These are phyloP conservation scores for Halictus rubicundus DNA, from an alignment of 1,140 invertebrate species.

Conservation along the genomic window DNA sequence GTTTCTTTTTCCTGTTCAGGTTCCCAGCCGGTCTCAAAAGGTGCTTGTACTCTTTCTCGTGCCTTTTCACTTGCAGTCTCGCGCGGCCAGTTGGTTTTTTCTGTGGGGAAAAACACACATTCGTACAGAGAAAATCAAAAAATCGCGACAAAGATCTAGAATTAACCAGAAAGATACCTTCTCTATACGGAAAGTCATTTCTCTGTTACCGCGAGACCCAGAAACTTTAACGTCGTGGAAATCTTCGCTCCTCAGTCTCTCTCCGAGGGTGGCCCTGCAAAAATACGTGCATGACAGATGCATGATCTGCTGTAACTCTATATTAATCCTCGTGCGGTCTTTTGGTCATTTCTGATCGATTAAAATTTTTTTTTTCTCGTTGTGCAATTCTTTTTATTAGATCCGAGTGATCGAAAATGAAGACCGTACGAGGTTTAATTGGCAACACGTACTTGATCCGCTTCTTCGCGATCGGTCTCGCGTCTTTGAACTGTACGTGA, in stretches of 20 bases:
- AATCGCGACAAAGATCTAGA: background rate
- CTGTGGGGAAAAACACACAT: conserved; percentile 37
- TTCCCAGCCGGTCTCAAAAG: conserved; percentile 85
- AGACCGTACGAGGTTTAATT: background rate
- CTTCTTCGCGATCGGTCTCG: conserved; percentile 78
- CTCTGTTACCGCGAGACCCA: conserved; percentile 85
- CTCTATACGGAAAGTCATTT: conserved; percentile 89
- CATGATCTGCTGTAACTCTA: too few relatives aligned
- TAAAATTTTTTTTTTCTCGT: too few relatives aligned
- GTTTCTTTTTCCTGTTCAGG: conserved; percentile 67
- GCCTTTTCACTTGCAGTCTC: conserved; percentile 81
- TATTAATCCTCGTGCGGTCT: too few relatives aligned
- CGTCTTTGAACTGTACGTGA: conserved; percentile 83
- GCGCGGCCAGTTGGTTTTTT: conserved; percentile 34
- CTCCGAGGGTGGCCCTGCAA: conserved; percentile 85
- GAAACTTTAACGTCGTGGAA: conserved; percentile 81
- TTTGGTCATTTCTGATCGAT: too few relatives aligned
- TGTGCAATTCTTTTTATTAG: too few relatives aligned
- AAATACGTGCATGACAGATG: conserved; percentile 38
- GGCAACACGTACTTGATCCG: conserved; percentile 78
- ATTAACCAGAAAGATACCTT: conserved; percentile 75
- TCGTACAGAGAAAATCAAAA: background rate
- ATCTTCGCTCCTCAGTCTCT: conserved; percentile 84
- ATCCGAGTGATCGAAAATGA: too few relatives aligned
- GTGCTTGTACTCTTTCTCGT: conserved; percentile 87